A percentile compares a stretch with the other conserved stretches of the same genome.
Evolutionary conservation across 2,113 vertebrate species (phyloP).

Genomic region (Embiotoca jacksoni): DNA sequence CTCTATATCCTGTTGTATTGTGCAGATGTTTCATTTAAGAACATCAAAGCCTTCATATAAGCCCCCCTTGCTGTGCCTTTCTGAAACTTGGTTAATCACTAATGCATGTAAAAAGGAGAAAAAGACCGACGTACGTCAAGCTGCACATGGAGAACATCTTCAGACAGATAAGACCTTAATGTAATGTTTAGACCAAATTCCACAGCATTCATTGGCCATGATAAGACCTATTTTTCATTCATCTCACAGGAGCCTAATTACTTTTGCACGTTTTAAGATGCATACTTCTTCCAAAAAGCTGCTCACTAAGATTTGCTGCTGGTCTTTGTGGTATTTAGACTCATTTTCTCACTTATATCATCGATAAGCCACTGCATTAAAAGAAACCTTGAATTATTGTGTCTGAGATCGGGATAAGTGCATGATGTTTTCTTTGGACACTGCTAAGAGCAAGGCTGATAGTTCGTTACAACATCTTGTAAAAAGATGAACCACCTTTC

Average conservation of each 20-base stretch:
- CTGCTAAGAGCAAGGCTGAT: constrained; percentile 18
- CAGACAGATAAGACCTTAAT: constrained; percentile 38
- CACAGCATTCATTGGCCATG: constrained; percentile 19
- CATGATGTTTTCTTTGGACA: constrained; percentile 40
- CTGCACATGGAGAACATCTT: constrained; percentile 5
- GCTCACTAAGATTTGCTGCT: constrained; percentile 1
- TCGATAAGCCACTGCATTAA: constrained; percentile 18
- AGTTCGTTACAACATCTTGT: constrained; percentile 20
- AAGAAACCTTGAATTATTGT: constrained; percentile 22
- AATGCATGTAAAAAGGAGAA: constrained; percentile 21
- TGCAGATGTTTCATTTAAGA: constrained; percentile 64
- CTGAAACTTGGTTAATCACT: constrained; percentile 35
- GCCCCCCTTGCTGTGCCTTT: constrained; percentile 7
- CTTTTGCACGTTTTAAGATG: constrained; percentile 4
- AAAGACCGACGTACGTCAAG: constrained; percentile 7
- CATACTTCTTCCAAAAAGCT: neutral
- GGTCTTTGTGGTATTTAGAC: constrained; percentile 30
- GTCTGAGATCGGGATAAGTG: constrained; percentile 10
- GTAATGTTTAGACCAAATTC: constrained; percentile 37
- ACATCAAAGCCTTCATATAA: constrained; percentile 48
- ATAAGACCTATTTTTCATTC: constrained; percentile 25
- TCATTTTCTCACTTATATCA: constrained; percentile 8
- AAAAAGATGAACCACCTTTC: neutral
- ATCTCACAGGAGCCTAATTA: constrained; percentile 7
- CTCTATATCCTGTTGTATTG: neutral